Evolutionary conservation across 1,140 invertebrate genomes (phyloP), one percentile per base, ranked within the genome.

Genomic region (Dryas iulia): DNA sequence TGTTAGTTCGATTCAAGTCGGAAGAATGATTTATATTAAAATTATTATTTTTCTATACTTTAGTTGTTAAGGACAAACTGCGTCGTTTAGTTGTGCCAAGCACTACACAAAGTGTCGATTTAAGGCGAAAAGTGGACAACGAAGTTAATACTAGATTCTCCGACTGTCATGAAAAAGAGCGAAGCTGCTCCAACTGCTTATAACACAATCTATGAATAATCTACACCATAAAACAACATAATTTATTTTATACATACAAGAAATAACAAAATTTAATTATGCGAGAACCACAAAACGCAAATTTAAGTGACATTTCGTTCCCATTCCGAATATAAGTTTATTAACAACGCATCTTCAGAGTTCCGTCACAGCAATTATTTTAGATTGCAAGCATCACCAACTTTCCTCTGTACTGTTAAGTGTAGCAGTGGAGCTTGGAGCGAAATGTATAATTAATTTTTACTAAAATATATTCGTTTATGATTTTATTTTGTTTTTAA

Each of bases 301-400:
- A 18, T 47, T 47, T 8, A 47, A 47, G 7, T 47, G 39, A 47
- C 14, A 21, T 47, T 47, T 47, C 39, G 14, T 21, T 21, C 39
- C 21, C 39, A 18, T 18, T 7, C 39, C 14, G 14, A 47, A n/a
- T 18, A 47, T 47, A 59, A 31, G 58, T 31, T 33, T 31, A 59
- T 59, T 59, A 33, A 59, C 30, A 33, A 59, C 28, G 58, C 31
- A 33, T 59, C 18, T 59, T 59, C 28, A 59, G 33, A 63, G 23
- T 54, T 56, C 53, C 53, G 53, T 56, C 53, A 14, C 53, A 25
- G 53, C 53, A 56, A 56, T 56, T 56, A 56, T 56, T 56, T 56
- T 26, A 56, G 24, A 56, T 56, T 25, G 53, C 53, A 56, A 56
- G 53, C 53, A 56, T 25, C 53, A 26, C 12, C 23, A 26, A 56